Percentiles rank a stretch among this genome's conserved stretches.
These are phyloP conservation scores for Paramuricea clavata DNA, from an alignment of 92 coral and sea anemone genomes.

Conservation along the genomic window DNA sequence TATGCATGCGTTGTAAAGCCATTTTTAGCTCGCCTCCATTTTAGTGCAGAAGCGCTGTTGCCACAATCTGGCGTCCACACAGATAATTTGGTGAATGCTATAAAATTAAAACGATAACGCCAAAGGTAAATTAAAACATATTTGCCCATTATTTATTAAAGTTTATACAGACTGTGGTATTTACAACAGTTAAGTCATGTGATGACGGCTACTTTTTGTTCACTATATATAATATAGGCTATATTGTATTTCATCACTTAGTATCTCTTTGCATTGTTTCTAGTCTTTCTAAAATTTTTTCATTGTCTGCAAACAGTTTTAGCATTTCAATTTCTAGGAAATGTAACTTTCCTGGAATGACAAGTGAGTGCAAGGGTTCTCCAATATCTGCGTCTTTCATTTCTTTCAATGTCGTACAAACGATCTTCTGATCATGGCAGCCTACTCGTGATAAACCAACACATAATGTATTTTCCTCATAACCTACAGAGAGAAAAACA, in stretches of 20 bases:
- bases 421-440: constrained; percentile 81
- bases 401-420: constrained; percentile 86
- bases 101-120: no score
- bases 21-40: no score
- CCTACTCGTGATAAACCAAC: constrained; percentile 98
- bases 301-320: constrained; percentile 69
- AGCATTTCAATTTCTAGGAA: constrained; percentile 94
- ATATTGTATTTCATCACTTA: not conserved
- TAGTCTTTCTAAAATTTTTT: constrained; percentile 9
- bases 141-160: no score
- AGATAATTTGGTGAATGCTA: no score
- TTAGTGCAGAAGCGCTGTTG: no score
- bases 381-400: constrained; percentile 82
- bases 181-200: no score
- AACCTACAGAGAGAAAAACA: constrained; percentile 60
- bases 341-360: constrained; percentile 94
- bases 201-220: no score
- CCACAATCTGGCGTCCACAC: no score
- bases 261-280: not conserved
- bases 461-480: constrained; percentile 77
- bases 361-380: constrained; percentile 90
- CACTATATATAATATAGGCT: no score
- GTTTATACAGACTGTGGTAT: no score
- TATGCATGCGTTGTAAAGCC: no score
- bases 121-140: no score